Evolutionary conservation across 2,113 vertebrate species (phyloP), one percentile per base, ranked within the genome.

Genomic region (Muntiacus reevesi): DNA sequence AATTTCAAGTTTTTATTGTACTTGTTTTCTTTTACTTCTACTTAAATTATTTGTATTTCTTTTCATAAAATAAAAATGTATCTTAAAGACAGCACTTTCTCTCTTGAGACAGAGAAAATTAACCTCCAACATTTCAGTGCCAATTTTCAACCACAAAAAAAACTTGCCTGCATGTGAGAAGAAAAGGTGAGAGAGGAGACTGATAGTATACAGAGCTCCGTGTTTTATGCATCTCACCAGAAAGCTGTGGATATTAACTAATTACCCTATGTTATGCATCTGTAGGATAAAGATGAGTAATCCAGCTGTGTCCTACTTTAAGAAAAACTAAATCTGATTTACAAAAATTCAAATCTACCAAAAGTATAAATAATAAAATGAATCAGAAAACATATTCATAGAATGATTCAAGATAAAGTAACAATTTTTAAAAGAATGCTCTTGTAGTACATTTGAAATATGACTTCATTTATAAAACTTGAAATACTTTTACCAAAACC

Each of bases 291-390:
- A 89, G 12, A 92, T 81, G 25, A 78, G 5, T 79, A 57, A 92
- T 74, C 76, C 60, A 89, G 40, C 78, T 92, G 81, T 96, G 54
- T 50, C 64, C 94, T 85, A 91, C 67, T 96, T 96, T 78, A 94
- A 94, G 54, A 92, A 94, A 96, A 85, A 95, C 27, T 87, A 94
- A 94, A 76, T 88, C 47, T 86, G 91, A 94, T 84, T 97, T 94
- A 52, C 36, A 96, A 96, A 94, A 88, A 52, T 87, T 14, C 17
- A 83, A 95, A 83, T 50, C 23, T 92, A 87, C 85, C 33, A 57
- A 60, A 93, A 92, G 74, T 87, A 93, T 91, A 94, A 89, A 95
- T 94, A 93, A 93, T 62, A 30, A 96, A 87, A 96, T 85, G 16
- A 97, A 76, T 62, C 43, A 94, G 33, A 88, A 95, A 85, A 55